Evolutionary conservation across 2,113 vertebrate genomes (phyloP).

Genomic region (Numida meleagris): DNA sequence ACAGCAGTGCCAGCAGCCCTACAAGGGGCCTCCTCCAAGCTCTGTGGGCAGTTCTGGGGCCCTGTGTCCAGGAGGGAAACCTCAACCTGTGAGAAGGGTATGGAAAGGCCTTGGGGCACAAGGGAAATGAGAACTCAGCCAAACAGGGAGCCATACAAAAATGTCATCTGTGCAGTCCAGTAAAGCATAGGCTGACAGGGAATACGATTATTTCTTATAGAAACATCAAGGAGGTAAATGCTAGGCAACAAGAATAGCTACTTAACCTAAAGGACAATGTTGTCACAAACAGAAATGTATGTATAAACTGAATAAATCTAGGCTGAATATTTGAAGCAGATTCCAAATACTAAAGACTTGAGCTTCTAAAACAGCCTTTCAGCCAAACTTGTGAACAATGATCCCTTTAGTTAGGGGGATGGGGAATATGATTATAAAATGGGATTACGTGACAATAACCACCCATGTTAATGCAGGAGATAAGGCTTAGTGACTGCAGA

Average conservation of each 20-base stretch:
- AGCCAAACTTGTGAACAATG: neutral
- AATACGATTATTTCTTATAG: neutral
- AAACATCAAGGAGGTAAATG: fast-evolving
- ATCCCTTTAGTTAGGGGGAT: neutral
- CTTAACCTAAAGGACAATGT: neutral
- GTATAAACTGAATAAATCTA: neutral
- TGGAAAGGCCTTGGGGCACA: fast-evolving
- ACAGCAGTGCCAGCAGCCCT: neutral
- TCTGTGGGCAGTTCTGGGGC: fast-evolving
- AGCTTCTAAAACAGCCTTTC: neutral
- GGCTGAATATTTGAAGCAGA: neutral
- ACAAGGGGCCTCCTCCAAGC: fast-evolving
- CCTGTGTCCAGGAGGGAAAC: neutral
- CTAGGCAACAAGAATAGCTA: neutral
- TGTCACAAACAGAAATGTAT: neutral
- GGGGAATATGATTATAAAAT: neutral
- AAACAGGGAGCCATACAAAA: fast-evolving
- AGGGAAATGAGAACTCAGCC: neutral
- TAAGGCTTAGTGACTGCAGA: neutral
- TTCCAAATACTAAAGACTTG: neutral
- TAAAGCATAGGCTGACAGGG: neutral
- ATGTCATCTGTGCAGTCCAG: neutral
- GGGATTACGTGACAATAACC: neutral
- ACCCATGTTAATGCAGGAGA: neutral
- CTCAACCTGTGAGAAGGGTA: neutral